phyloP scores from a whole-genome alignment of 2,113 vertebrate species.

The Eptesicus fuscus region DNA sequence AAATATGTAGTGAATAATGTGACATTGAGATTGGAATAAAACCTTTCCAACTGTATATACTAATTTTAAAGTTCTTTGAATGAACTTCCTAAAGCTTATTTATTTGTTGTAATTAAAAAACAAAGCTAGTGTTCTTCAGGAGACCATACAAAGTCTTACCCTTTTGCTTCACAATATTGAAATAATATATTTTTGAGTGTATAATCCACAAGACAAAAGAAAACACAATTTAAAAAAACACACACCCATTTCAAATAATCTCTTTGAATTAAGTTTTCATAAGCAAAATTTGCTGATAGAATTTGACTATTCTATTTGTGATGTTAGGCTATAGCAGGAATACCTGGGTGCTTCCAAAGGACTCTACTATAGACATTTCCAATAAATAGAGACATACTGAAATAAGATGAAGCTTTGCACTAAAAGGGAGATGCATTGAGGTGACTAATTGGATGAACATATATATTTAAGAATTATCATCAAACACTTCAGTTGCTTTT shows the following conservation, averaged over 20 bases:
- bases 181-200: neutral
- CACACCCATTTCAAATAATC: neutral
- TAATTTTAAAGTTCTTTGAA: neutral
- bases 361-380: neutral
- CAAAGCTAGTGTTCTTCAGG: neutral
- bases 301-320: neutral
- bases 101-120: conserved; percentile 23
- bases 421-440: neutral
- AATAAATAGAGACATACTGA: neutral
- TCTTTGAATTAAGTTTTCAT: neutral
- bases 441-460: neutral
- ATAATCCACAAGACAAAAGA: neutral
- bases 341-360: neutral
- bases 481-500: neutral
- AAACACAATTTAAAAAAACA: neutral
- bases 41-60: neutral
- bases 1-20: neutral
- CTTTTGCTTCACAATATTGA: neutral
- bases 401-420: neutral
- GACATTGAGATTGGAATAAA: neutral
- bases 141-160: neutral
- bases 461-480: neutral
- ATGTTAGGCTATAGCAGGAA: neutral
- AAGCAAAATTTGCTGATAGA: neutral
- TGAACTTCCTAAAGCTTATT: neutral